Conservation (phyloP, 2,797 vertebrate genomes). For the Setipinna tenuifilis region DNA sequence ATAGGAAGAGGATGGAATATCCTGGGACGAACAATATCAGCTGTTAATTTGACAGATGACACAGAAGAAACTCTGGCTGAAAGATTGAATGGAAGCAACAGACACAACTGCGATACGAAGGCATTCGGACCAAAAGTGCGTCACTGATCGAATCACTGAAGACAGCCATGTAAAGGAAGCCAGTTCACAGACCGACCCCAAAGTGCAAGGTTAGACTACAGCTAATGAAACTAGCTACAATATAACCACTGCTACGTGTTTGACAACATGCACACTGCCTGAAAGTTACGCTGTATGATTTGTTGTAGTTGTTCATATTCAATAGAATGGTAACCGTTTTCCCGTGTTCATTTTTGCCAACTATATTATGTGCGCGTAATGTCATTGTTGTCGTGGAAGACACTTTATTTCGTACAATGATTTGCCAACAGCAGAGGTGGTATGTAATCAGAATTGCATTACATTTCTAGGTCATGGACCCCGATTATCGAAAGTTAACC, state of each 20-base stretch:
- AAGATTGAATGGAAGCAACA: slow-evolving; percentile 66
- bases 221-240: background rate
- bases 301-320: background rate
- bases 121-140: slow-evolving; percentile 32
- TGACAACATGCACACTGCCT: background rate
- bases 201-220: slow-evolving; percentile 67
- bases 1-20: background rate
- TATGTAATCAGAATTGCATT: background rate
- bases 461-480: slow-evolving; percentile 79
- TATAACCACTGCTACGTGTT: background rate
- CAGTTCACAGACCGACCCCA: slow-evolving; percentile 69
- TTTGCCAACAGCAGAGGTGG: background rate
- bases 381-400: background rate
- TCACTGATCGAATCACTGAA: slow-evolving; percentile 28
- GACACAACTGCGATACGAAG: background rate
- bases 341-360: background rate
- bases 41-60: background rate
- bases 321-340: background rate
- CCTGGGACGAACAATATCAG: background rate
- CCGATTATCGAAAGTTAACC: slow-evolving; percentile 90
- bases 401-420: background rate
- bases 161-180: slow-evolving; percentile 56
- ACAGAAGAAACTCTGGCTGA: background rate
- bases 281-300: background rate
- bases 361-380: background rate